Evolutionary conservation across 2,888 invertebrate species (phyloP).

Genomic region (Leucoptera coffeella): DNA sequence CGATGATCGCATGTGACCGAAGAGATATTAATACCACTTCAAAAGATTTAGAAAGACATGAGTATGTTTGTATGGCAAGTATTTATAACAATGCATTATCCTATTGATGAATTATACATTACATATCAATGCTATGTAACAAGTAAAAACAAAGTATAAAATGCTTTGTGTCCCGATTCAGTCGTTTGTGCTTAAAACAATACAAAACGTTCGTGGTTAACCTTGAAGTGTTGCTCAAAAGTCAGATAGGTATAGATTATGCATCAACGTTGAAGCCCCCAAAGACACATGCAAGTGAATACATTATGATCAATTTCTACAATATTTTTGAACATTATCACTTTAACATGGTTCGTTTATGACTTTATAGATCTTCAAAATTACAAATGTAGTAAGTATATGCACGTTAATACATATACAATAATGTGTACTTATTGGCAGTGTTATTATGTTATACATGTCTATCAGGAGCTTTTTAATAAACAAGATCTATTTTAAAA

Average conservation of each 20-base stretch:
- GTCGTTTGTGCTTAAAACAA: slow-evolving; percentile 46
- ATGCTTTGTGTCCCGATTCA: slow-evolving; percentile 50
- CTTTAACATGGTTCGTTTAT: no score
- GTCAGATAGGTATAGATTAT: no score
- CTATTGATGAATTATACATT: no score
- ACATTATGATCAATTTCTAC: slow-evolving; percentile 34
- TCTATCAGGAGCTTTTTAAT: slow-evolving; percentile 38
- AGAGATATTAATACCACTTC: not conserved
- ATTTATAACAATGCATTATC: slow-evolving; percentile 31
- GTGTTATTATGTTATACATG: slow-evolving; percentile 41
- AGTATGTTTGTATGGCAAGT: slow-evolving; percentile 1
- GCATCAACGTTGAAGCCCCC: slow-evolving; percentile 44
- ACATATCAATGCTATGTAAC: no score
- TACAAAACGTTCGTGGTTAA: slow-evolving; percentile 8
- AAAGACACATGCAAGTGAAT: slow-evolving; percentile 50
- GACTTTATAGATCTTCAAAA: no score
- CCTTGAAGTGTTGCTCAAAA: slow-evolving; percentile 52
- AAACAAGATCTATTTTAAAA: slow-evolving; percentile 38
- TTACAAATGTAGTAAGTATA: no score
- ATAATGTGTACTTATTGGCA: no score
- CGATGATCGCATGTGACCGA: no score
- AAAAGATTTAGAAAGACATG: not conserved
- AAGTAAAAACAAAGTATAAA: slow-evolving; percentile 40
- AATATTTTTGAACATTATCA: no score
- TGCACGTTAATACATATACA: no score